Conservation (phyloP, 1,140 invertebrate species). For the Homarus americanus region DNA sequence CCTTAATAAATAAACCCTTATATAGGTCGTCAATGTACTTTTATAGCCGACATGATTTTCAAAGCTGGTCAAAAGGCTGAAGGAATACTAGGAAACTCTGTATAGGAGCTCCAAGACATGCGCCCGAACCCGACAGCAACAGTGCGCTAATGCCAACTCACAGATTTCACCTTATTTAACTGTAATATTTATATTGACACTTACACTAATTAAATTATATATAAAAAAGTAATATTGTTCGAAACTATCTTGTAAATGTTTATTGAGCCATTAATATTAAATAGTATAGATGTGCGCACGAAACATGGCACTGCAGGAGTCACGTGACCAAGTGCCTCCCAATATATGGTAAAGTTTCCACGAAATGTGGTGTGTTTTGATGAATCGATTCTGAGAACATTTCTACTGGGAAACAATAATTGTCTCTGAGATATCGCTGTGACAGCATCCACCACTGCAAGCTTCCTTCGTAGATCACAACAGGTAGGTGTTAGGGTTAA, state of each 20-base stretch:
- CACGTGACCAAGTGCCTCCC: slow-evolving; percentile 62
- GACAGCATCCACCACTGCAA: slow-evolving; percentile 42
- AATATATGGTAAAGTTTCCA: slow-evolving; percentile 63
- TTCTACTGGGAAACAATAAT: slow-evolving; percentile 64
- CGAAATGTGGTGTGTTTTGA: slow-evolving; percentile 71
- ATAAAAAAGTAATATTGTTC: too few relatives aligned
- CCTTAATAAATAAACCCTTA: background rate
- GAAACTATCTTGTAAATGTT: background rate
- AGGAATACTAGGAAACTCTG: background rate
- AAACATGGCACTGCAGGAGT: slow-evolving; percentile 38
- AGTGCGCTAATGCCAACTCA: slow-evolving; percentile 1
- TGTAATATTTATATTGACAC: too few relatives aligned
- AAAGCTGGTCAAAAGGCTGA: background rate
- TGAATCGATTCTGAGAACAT: slow-evolving; percentile 69
- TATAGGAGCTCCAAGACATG: background rate
- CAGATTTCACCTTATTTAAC: background rate
- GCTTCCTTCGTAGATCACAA: slow-evolving; percentile 7
- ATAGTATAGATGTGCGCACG: background rate
- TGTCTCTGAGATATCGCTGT: slow-evolving; percentile 47
- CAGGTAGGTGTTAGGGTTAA: slow-evolving; percentile 8
- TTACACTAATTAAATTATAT: background rate
- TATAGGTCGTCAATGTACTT: background rate
- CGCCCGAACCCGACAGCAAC: background rate
- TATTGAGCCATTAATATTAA: background rate
- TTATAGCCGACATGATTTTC: background rate